A percentile compares a stretch with the other conserved stretches of the same genome.
Evolutionary conservation across 2,888 invertebrate genomes (phyloP).

Genomic region (Oscheius onirici): DNA sequence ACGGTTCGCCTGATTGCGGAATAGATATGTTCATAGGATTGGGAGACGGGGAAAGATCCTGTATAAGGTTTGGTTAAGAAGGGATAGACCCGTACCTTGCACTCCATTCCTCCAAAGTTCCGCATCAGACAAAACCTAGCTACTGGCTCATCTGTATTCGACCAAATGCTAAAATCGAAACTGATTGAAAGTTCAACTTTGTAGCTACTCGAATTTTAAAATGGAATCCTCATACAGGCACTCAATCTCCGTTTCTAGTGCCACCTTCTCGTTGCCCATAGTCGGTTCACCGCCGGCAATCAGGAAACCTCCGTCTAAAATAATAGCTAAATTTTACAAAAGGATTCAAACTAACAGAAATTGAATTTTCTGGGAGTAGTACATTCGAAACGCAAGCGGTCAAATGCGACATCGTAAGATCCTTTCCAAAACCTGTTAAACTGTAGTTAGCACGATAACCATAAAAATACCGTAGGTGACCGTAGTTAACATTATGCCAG

Average conservation of each 20-base stretch:
- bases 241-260: conserved; percentile 62
- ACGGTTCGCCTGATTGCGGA: conserved; percentile 52
- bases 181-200: too few species aligned
- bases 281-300: conserved; percentile 58
- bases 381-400: conserved; percentile 56
- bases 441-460: not conserved
- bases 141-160: conserved; percentile 54
- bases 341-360: conserved; percentile 38
- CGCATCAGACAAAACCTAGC: conserved; percentile 54
- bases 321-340: too few species aligned
- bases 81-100: conserved; percentile 40
- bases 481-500: conserved; percentile 54
- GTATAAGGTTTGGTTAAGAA: not conserved
- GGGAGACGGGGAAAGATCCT: conserved; percentile 29
- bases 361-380: conserved; percentile 50
- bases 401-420: conserved; percentile 55
- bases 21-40: conserved; percentile 51
- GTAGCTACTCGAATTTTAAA: conserved; percentile 59
- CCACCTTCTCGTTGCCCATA: conserved; percentile 46
- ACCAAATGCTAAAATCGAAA: conserved; percentile 61
- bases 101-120: conserved; percentile 35
- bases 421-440: conserved; percentile 55
- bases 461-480: not conserved
- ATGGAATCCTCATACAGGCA: conserved; percentile 63
- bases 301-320: conserved; percentile 57